Evolutionary conservation across 1,140 invertebrate genomes (phyloP).

Genomic region (Metopolophium dirhodum): DNA sequence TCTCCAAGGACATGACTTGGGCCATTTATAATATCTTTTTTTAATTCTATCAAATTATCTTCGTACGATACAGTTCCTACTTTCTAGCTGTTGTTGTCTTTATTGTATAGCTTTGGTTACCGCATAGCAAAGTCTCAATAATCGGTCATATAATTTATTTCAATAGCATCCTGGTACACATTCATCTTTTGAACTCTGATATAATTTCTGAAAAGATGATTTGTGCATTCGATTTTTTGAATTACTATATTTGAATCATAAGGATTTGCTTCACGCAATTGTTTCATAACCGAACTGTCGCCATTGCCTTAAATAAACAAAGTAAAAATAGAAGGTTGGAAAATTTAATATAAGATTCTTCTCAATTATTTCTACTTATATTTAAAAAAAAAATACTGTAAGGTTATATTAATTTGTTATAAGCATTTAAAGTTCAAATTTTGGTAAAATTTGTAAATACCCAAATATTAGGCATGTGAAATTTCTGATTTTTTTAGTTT

Average conservation of each 20-base stretch:
- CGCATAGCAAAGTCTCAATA: neutral
- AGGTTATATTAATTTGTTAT: too few relatives aligned
- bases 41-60: neutral
- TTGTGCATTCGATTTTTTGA: slow-evolving; percentile 9
- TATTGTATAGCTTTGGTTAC: neutral
- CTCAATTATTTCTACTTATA: too few relatives aligned
- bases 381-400: too few relatives aligned
- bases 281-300: neutral
- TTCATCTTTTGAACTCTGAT: neutral
- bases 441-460: too few relatives aligned
- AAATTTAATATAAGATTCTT: too few relatives aligned
- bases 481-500: too few relatives aligned
- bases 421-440: too few relatives aligned
- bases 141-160: neutral
- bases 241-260: neutral
- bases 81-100: neutral
- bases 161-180: neutral
- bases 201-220: neutral
- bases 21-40: neutral
- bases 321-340: too few relatives aligned
- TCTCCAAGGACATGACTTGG: neutral
- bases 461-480: too few relatives aligned
- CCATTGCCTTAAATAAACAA: too few relatives aligned
- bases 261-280: neutral
- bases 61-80: neutral